Base-by-base conservation (phyloP, 1,140 invertebrate species). In the Sweltsa coloradensis region DNA sequence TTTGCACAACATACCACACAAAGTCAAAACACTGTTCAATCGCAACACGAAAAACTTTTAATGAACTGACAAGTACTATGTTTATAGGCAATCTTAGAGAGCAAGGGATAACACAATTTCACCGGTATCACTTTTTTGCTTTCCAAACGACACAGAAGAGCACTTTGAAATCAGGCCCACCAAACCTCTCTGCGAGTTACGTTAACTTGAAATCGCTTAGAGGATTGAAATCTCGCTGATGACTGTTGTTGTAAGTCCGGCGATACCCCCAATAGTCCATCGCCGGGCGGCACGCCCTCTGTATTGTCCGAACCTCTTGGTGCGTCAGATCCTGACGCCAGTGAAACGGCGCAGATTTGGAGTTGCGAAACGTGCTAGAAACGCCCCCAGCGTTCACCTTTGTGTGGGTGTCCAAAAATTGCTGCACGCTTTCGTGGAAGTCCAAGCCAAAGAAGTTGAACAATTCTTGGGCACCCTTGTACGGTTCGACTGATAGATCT, bases 251-350 rank as follows among this genome's bases (percentile, higher is more conserved):
- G 3, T 55, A 47, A n/a, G 72, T 70, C 36, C 60, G 58, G 9
- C 64, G 60, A 50, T 89, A 91, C n/a, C 86, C 86, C 85, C 86
- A 89, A 27, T 83, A 58, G 42, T 73, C 67, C 83, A 90, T 85
- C 0, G 86, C 84, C 50, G 78, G 68, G 41, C 66, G 67, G 59
- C 88, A 91, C 0, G 66, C 69, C 51, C 71, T 65, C 66, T 85
- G 73, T 37, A 78, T 76, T 24, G 52, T 57, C 55, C 60, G 73
- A 54, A 83, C 78, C 50, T 72, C 67, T n/a, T 74, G 69, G 19
- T 77, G 73, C 13, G 53, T 56, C 24, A 89, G 68, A 55, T 87
- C 81, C 34, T 70, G 74, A 51, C 78, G 79, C 88, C 88, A 91
- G 59, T 85, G 83, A 60, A 88, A 89, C 47, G 87, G 85, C 42